Base-by-base conservation (phyloP, 2,113 vertebrate species). In the Scomber scombrus region DNA sequence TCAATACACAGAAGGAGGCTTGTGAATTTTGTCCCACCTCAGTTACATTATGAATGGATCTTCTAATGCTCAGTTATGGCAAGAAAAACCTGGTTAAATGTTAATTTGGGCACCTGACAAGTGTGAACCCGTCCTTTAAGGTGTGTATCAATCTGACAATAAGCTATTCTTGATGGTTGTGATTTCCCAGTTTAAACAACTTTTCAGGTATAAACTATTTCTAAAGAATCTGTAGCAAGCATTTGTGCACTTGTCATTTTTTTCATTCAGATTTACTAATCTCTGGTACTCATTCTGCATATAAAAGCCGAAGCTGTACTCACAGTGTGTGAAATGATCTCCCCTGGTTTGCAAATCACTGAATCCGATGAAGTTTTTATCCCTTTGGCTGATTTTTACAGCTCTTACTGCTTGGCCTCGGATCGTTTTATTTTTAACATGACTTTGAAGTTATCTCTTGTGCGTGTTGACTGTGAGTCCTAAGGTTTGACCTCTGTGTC, bases 401-500 rank as follows among this genome's bases (percentile, higher is more conserved):
- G 49, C 46, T 85, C 43, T 52, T 69, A 67, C 69, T 80, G 79
- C 80, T 83, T 67, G 85, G 68, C 75, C 57, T 68, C 72, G 58
- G 63, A 62, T 68, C 26, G 18, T 14, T 26, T 23, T 43, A 45
- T 26, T 51, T 77, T 74, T 73, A 61, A 88, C 60, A 5, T 60
- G 57, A 74, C 43, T 52, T 56, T 50, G 51, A 62, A n/a, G 21
- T 67, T 82, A 79, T 78, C 56, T 69, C 64, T 50, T 18, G 40
- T 83, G 52, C 63, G 19, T 29, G 12, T 60, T 78, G 76, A 73
- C 78, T 86, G 73, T 85, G 81, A 72, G 47, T 26, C 56, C 60
- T 87, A 64, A 52, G 69, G 78, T 87, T 56, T 82, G 76, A 85
- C 76, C 66, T 63, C 50, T 63, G 75, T 85, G 94, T 94, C 71